Evolutionary conservation across 2,113 vertebrate genomes (phyloP), one percentile per base, ranked within the genome.

Genomic region (Nipponia nippon): DNA sequence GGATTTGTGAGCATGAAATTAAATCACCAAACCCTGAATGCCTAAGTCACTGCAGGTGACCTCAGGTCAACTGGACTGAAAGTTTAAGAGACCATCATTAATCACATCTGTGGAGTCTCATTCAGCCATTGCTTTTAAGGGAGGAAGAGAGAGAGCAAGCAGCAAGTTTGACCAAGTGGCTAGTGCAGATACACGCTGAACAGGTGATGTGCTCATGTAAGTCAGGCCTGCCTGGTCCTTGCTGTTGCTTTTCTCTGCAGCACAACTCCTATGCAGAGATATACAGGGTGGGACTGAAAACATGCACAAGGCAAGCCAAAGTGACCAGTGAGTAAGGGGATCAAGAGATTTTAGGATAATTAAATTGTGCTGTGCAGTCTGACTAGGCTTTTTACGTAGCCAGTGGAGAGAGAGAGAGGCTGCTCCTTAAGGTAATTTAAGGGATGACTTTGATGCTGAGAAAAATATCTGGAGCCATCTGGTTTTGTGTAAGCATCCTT

Each of bases 261-360:
- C 14, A 5, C 1, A 6, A 1, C 9, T 81, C 23, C 59, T 44
- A 12, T 40, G 27, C 4, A 15, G 32, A 52, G n/a, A 12, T 36
- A 17, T 3, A 0, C 23, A 11, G 11, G 16, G 21, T 16, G 27
- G 34, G 63, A 17, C 44, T 69, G 26, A 30, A 72, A 82, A 30
- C 0, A 2, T 17, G 18, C 13, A 3, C 1, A 3, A 29, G 12
- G 23, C 27, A 32, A 67, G 46, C 29, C 9, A 7, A 65, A 59
- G 21, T 34, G 17, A 34, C 61, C 23, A 12, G 34, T 42, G 36
- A 78, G 36, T 56, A 50, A 44, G 44, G 21, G 15, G 13, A 40
- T 52, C 1, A 6, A 40, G 66, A 55, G 32, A 34, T 72, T 83
- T 72, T 85, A 49, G 23, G 38, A 9, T 72, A 72, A 50, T 47